Conservation (phyloP, 2,888 invertebrate species). For the Metellina segmentata region DNA sequence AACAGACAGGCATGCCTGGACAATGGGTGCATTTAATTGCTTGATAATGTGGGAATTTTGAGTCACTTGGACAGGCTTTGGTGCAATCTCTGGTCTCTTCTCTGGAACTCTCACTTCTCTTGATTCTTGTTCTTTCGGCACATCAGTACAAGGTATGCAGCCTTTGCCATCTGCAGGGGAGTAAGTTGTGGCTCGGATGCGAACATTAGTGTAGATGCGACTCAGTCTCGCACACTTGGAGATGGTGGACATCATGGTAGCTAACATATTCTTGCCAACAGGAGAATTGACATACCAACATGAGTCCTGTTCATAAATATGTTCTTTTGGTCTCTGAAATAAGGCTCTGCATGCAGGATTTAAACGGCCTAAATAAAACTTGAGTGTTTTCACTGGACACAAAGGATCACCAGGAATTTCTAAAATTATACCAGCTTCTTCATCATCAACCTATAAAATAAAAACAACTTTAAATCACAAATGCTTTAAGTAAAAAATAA, state of each 20-base stretch:
- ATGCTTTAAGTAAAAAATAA: too few species aligned
- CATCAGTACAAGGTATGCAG: slow-evolving; percentile 71
- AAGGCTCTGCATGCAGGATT: slow-evolving; percentile 77
- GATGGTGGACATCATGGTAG: slow-evolving; percentile 77
- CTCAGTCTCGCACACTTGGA: slow-evolving; percentile 77
- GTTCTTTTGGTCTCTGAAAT: slow-evolving; percentile 77
- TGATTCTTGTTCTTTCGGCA: slow-evolving; percentile 9
- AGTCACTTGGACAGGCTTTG: slow-evolving; percentile 53
- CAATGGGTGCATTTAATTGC: slow-evolving; percentile 72
- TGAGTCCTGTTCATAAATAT: slow-evolving; percentile 74
- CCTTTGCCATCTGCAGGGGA: slow-evolving; percentile 74
- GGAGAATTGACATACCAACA: slow-evolving; percentile 77
- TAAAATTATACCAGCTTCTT: slow-evolving; percentile 76
- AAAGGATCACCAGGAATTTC: slow-evolving; percentile 77
- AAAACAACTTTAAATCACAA: too few species aligned
- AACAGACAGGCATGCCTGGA: slow-evolving; percentile 67
- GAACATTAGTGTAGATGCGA: slow-evolving; percentile 77
- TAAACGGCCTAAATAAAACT: slow-evolving; percentile 74
- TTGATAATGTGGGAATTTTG: slow-evolving; percentile 72
- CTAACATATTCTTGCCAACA: slow-evolving; percentile 77
- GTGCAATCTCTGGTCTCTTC: slow-evolving; percentile 51
- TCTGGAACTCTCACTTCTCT: slow-evolving; percentile 3
- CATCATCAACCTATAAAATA: slow-evolving; percentile 72
- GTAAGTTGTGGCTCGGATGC: slow-evolving; percentile 77
- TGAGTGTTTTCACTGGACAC: slow-evolving; percentile 76